Base-by-base conservation (phyloP, 1,140 invertebrate genomes). In the Bombus sylvicola region DNA sequence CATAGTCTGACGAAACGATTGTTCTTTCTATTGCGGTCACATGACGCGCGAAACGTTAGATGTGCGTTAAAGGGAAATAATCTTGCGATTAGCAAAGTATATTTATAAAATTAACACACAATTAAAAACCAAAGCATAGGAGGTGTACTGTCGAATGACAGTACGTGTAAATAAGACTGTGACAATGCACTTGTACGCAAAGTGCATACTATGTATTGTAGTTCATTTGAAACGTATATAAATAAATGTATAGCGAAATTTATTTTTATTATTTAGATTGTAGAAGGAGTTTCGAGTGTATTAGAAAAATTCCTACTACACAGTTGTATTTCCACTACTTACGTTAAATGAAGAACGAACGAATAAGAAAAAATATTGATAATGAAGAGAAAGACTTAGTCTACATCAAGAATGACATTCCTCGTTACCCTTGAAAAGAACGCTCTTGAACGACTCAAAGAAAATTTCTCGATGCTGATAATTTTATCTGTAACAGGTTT, bases 191-290 rank as follows among this genome's bases (percentile, higher is more conserved):
- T 91, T 87, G 82, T 87, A 81, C 88, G 88, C 80, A 71, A 88
- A 91, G 87, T 81, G 90, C 86, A 78, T 86, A 82, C 62, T 78
- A 88, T 91, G 87, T 90, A 91, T 89, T 84, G 87, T 92, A 89
- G 85, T 90, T 87, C 88, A 88, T 91, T 88, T 85, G 57, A 87
- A 90, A 87, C 87, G 90, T 91, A 90, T 91, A 88, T 74, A 89
- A 84, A 93, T 90, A 92, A 91, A 92, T 92, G 91, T 92, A 94
- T 93, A 93, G 93, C 88, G 88, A 92, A 92, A 87, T 92, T 94
- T 93, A 94, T 93, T 93, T 94, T 94, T 94, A 93, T 94, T 91
- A 93, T 94, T 94, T 93, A 93, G 90, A 88, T 83, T 81, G 78
- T 88, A 92, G 88, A 88, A 87, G 76, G 81, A 83, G 85, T 74